Conservation (phyloP, 2,797 vertebrate species). For the Tolypeutes matacus region DNA sequence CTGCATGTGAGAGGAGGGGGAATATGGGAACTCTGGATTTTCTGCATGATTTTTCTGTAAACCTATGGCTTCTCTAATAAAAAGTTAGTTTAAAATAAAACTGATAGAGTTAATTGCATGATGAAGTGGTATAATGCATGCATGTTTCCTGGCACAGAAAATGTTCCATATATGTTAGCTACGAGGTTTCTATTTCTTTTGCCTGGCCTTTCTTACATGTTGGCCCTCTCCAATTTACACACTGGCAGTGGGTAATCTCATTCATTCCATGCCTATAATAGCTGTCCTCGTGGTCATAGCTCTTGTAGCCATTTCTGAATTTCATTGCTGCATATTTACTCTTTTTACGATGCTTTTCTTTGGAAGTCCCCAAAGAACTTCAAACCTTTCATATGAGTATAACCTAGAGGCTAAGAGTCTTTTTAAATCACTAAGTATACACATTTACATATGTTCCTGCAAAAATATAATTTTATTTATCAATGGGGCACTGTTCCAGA, state of each 20-base stretch:
- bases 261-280: not conserved
- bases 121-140: not conserved
- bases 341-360: not conserved
- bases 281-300: not conserved
- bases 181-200: not conserved
- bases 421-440: not conserved
- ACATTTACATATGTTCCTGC: not conserved
- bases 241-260: not conserved
- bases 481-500: accelerated
- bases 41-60: too few relatives aligned
- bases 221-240: not conserved
- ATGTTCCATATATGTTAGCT: not conserved
- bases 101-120: not conserved
- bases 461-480: not conserved
- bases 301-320: not conserved
- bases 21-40: too few relatives aligned
- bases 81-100: not conserved
- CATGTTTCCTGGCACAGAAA: not conserved
- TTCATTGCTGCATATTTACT: not conserved
- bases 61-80: too few relatives aligned
- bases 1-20: too few relatives aligned
- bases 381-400: not conserved
- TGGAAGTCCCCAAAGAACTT: not conserved
- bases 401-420: not conserved
- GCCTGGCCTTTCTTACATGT: not conserved